phyloP scores from a whole-genome alignment of 2,797 vertebrate genomes.

The Paratrypauchen microcephalus region DNA sequence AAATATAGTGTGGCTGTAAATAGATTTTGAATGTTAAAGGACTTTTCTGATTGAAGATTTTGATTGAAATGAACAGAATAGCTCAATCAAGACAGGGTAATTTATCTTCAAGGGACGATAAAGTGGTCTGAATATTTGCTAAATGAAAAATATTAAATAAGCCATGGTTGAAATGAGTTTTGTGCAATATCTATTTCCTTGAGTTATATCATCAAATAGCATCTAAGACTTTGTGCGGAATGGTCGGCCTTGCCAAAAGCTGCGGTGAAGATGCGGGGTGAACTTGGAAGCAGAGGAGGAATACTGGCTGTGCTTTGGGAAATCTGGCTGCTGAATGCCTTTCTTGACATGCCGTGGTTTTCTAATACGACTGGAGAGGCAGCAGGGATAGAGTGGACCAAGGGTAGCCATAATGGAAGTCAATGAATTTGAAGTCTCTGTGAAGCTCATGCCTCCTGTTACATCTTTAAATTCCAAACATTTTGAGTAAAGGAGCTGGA shows the following conservation, averaged over 20 bases:
- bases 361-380: slow-evolving; percentile 19
- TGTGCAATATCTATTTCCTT: slow-evolving; percentile 28
- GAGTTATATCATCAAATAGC: slow-evolving; percentile 49
- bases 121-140: background rate
- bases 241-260: slow-evolving; percentile 24
- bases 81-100: slow-evolving; percentile 3
- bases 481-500: slow-evolving; percentile 13
- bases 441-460: slow-evolving; percentile 13
- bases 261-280: slow-evolving; percentile 24
- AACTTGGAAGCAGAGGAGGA: slow-evolving; percentile 21
- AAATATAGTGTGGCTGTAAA: too few relatives aligned
- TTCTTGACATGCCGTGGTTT: slow-evolving; percentile 27
- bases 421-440: slow-evolving; percentile 29
- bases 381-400: slow-evolving; percentile 30
- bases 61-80: background rate
- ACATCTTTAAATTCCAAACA: slow-evolving; percentile 26
- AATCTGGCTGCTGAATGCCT: slow-evolving; percentile 35
- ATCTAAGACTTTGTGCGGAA: slow-evolving; percentile 32
- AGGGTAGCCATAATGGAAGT: slow-evolving; percentile 25
- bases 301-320: slow-evolving; percentile 22
- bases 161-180: slow-evolving; percentile 13
- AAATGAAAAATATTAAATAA: background rate
- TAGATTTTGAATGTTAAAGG: too few relatives aligned
- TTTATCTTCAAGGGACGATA: slow-evolving; percentile 2
- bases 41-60: too few relatives aligned